A percentile compares a stretch with the other conserved stretches of the same genome.
These are phyloP conservation scores for Zaprionus gabonicus DNA, from an alignment of 1,140 invertebrate genomes.

Conservation along the genomic window DNA sequence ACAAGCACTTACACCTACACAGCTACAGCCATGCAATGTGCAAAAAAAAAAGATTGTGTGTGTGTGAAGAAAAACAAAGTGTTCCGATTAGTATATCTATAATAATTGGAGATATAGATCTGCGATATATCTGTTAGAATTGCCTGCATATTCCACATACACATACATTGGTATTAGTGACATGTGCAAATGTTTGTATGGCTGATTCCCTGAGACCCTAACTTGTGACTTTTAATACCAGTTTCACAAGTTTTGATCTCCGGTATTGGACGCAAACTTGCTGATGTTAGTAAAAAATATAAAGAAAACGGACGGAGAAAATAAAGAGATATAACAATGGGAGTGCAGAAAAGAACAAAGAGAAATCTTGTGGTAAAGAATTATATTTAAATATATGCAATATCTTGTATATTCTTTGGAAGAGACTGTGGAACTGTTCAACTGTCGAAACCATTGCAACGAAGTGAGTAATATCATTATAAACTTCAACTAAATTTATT, in stretches of 20 bases:
- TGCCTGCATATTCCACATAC: slow-evolving; percentile 1
- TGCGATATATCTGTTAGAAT: neutral
- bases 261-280: slow-evolving; percentile 85
- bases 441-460: too few species aligned
- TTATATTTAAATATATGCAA: neutral
- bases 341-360: neutral
- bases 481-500: too few species aligned
- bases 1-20: neutral
- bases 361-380: neutral
- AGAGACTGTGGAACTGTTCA: too few species aligned
- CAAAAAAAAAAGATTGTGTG: slow-evolving; percentile 24
- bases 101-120: neutral
- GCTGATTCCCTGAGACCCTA: slow-evolving; percentile 85
- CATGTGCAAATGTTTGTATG: slow-evolving; percentile 84
- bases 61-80: slow-evolving; percentile 16
- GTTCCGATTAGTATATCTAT: slow-evolving; percentile 3
- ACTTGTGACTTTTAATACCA: slow-evolving; percentile 85
- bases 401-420: neutral
- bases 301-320: neutral
- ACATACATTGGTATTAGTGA: slow-evolving; percentile 70
- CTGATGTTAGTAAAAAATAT: slow-evolving; percentile 74
- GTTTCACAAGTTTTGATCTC: slow-evolving; percentile 85
- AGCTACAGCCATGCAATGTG: slow-evolving; percentile 44
- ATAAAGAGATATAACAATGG: neutral
- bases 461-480: too few species aligned